Percentiles rank a stretch among this genome's conserved stretches.
Evolutionary conservation across 2,113 vertebrate genomes (phyloP).

Genomic region (Chunga burmeisteri): DNA sequence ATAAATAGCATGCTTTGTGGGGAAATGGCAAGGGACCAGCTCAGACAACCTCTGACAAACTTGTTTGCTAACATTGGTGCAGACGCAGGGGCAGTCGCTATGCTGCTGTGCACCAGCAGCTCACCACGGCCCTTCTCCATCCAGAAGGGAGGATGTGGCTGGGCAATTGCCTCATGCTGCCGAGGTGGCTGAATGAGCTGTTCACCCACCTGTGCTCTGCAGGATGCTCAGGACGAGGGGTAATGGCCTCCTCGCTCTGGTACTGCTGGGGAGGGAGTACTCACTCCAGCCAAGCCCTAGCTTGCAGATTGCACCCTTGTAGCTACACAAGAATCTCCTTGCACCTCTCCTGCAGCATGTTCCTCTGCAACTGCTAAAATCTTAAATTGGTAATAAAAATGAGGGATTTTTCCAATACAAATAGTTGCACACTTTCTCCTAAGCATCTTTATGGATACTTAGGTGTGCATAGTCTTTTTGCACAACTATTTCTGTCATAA

Average conservation of each 20-base stretch:
- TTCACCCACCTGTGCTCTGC: not conserved
- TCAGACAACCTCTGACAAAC: not conserved
- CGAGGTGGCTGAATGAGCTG: fast-evolving
- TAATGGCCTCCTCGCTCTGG: fast-evolving
- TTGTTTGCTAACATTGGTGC: not conserved
- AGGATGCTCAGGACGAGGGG: not conserved
- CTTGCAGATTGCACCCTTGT: not conserved
- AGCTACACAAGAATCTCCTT: not conserved
- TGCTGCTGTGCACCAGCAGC: not conserved
- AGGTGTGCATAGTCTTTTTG: not conserved
- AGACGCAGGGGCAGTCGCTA: not conserved
- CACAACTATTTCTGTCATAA: not conserved
- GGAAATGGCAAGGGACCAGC: not conserved
- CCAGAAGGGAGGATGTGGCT: not conserved
- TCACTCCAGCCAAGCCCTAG: not conserved
- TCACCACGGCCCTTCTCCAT: not conserved
- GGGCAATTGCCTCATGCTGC: not conserved
- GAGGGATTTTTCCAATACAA: not conserved
- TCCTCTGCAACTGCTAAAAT: not conserved
- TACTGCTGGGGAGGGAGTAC: too few relatives aligned
- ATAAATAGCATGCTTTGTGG: not conserved
- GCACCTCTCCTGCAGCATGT: not conserved
- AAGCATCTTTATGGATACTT: not conserved
- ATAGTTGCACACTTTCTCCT: not conserved
- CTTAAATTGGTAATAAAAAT: not conserved